Base-by-base conservation (phyloP, 2,797 vertebrate species). In the Lepus townsendii region DNA sequence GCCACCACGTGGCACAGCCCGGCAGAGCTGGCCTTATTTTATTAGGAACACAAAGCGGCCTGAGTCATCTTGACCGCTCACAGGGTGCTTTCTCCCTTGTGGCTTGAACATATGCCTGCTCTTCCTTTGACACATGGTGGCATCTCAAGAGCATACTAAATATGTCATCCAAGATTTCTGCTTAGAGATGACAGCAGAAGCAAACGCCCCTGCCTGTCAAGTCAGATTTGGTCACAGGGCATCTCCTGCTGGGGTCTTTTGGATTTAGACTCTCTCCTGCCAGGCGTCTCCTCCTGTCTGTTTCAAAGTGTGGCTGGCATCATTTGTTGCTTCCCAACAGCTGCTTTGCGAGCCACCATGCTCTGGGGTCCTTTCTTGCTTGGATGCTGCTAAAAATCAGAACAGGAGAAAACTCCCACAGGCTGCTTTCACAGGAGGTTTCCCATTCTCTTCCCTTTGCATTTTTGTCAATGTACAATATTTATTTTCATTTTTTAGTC, bases 211-310 rank as follows among this genome's bases (percentile, higher is more conserved):
- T 69, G 72, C 87, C 82, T 93, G 93, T 97, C 92, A 93, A 27
- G n/a, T 93, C 50, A 19, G 68, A 95, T 96, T 90, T 90, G 80
- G n/a, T 96, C 93, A 83, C 75, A 7, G 69, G 83, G 83, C 83
- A 63, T 86, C 63, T 65, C 92, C 94, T 83, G 65, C 89, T 80
- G 95, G 66, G 54, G 54, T 24, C 93, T 92, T 85, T 69, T 84
- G 78, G 88, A 88, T 88, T 60, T 80, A 84, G 86, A 88, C 66
- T 78, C 71, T 87, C 22, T 88, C 63, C 62, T 94, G 71, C 63
- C 75, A 88, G 89, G 79, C 11, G 0, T 35, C 54, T 60, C 80
- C 52, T 78, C 11, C 26, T n/a, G 60, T 69, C 90, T 47, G 7
- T 16, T 95, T 82, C 66, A 35, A 19, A 88, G 16, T 24, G 76